Evolutionary conservation across 2,797 vertebrate species (phyloP).

Genomic region (Buceros bicornis): DNA sequence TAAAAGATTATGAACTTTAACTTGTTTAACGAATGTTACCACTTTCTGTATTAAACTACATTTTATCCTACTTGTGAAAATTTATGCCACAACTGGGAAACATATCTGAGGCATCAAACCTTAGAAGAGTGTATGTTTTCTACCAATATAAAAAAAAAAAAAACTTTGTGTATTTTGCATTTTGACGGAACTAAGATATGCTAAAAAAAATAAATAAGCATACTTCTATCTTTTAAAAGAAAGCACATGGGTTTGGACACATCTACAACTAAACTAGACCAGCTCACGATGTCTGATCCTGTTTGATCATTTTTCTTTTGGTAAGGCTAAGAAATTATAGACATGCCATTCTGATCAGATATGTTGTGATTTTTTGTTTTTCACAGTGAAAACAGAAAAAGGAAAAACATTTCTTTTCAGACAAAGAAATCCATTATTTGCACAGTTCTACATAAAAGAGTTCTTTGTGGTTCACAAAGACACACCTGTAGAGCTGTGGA

Average conservation of each 20-base stretch:
- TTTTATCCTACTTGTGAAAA: background rate
- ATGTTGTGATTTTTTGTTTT: background rate
- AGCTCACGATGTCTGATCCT: background rate
- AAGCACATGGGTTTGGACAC: background rate
- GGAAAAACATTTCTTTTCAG: fast-evolving
- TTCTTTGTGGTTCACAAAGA: background rate
- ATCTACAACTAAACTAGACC: background rate
- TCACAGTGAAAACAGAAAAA: background rate
- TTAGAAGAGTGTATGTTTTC: background rate
- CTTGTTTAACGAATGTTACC: background rate
- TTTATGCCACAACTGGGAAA: background rate
- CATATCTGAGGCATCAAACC: background rate
- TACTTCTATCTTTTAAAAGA: background rate
- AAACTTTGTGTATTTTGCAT: background rate
- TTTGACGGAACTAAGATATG: background rate
- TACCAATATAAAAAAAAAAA: background rate
- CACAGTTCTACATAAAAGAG: background rate
- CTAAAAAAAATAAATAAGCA: background rate
- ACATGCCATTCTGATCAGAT: background rate
- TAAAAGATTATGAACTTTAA: background rate
- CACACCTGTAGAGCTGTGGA: background rate
- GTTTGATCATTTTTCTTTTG: background rate
- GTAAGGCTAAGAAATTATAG: background rate
- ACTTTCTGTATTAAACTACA: background rate
- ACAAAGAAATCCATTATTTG: background rate